A percentile compares a stretch with the other conserved stretches of the same genome.
Conservation (phyloP, 1,140 invertebrate genomes). For the Bombus waltoni region DNA sequence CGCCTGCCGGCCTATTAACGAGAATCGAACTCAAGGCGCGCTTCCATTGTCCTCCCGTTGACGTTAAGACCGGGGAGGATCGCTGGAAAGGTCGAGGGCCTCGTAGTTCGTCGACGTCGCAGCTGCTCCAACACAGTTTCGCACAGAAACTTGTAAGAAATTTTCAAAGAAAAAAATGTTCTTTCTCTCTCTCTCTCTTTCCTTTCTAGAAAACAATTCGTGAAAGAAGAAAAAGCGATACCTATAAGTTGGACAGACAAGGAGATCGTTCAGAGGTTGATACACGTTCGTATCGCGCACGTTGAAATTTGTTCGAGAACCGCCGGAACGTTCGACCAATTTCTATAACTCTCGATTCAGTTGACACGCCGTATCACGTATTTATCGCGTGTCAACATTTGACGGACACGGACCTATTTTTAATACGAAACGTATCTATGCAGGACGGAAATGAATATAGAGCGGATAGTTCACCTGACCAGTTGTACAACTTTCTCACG, state of each 20-base stretch:
- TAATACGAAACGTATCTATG: background rate
- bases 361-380: slow-evolving; percentile 30
- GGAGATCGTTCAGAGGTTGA: too few species aligned
- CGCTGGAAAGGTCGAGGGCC: slow-evolving; percentile 11
- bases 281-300: background rate
- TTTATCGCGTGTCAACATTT: slow-evolving; percentile 28
- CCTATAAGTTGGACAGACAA: too few species aligned
- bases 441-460: background rate
- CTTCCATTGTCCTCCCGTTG: slow-evolving; percentile 28
- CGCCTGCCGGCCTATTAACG: slow-evolving; percentile 29
- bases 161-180: background rate
- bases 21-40: slow-evolving; percentile 40
- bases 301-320: background rate
- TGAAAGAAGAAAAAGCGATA: too few species aligned
- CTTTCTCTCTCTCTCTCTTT: background rate
- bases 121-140: background rate
- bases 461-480: background rate
- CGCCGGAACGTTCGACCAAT: background rate
- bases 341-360: background rate
- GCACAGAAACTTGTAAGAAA: too few species aligned
- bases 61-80: background rate
- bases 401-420: slow-evolving; percentile 30
- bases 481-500: slow-evolving; percentile 8
- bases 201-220: too few species aligned
- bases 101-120: background rate